Percentiles rank a stretch among this genome's conserved stretches.
Conservation (phyloP, 1,140 invertebrate species). For the Drosophila orosa region DNA sequence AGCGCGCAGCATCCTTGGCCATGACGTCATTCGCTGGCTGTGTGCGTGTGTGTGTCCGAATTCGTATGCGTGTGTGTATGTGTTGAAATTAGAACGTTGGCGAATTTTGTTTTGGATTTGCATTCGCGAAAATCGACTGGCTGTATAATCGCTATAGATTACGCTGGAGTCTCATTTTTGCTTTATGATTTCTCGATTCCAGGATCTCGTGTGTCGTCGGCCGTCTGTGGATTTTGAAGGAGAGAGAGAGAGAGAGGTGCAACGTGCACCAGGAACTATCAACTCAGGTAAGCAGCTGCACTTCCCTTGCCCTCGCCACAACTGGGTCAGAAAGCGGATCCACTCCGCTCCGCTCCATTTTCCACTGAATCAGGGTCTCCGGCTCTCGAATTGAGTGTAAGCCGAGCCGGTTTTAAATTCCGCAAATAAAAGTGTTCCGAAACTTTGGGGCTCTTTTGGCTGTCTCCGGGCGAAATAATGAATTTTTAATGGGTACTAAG, state of each 20-base stretch:
- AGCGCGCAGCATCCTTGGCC: conserved; percentile 50
- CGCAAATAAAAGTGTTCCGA: conserved; percentile 10
- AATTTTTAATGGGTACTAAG: conserved; percentile 65
- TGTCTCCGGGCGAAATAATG: conserved; percentile 39
- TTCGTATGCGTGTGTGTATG: conserved; percentile 30
- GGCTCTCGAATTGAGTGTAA: not conserved
- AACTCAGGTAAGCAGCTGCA: conserved; percentile 29
- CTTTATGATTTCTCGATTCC: conserved; percentile 42
- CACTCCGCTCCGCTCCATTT: not conserved
- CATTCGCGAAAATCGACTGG: not conserved
- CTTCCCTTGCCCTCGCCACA: conserved; percentile 2
- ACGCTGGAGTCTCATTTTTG: conserved; percentile 3
- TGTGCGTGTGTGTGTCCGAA: conserved; percentile 10
- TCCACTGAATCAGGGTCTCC: conserved; percentile 2
- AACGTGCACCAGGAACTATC: conserved; percentile 9
- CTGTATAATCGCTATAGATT: not conserved
- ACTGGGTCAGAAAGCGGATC: conserved; percentile 23
- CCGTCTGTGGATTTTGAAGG: not conserved
- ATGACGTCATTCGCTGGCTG: conserved; percentile 51
- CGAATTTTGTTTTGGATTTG: conserved; percentile 12
- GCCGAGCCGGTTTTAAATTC: conserved; percentile 1
- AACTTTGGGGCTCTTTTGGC: conserved; percentile 13
- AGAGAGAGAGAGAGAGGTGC: conserved; percentile 1
- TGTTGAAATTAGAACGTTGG: conserved; percentile 32
- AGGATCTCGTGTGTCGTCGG: conserved; percentile 14